These are phyloP conservation scores for Andrena marginata DNA, from an alignment of 2,888 invertebrate species.

Conservation along the genomic window DNA sequence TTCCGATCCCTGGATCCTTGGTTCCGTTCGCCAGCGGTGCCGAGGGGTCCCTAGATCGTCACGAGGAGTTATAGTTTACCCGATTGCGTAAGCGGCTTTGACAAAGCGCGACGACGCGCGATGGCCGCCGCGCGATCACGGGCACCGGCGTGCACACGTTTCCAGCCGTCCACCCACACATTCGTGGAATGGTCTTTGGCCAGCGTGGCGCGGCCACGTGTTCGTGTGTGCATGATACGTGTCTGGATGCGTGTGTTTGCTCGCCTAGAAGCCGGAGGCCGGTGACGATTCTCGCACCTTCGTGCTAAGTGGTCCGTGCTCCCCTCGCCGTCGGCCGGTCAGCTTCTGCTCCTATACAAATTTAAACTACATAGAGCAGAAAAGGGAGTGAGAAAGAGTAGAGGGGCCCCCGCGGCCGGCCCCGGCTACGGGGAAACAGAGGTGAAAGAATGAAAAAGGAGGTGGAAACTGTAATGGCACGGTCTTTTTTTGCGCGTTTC, in stretches of 20 bases:
- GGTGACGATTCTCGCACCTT: slow-evolving; percentile 85
- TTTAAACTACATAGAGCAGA: slow-evolving; percentile 80
- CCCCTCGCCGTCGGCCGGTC: slow-evolving; percentile 78
- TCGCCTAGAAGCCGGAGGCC: slow-evolving; percentile 83
- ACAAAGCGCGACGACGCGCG: slow-evolving; percentile 69
- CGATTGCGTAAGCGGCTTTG: slow-evolving; percentile 72
- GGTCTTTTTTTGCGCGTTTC: slow-evolving; percentile 63
- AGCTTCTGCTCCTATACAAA: slow-evolving; percentile 85
- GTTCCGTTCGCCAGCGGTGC: neutral
- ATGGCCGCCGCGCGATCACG: slow-evolving; percentile 53
- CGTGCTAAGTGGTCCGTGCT: slow-evolving; percentile 83
- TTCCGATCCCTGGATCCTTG: neutral
- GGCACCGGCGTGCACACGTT: slow-evolving; percentile 39
- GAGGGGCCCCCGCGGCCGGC: slow-evolving; percentile 19
- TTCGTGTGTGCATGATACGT: slow-evolving; percentile 19
- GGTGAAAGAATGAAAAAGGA: slow-evolving; percentile 20
- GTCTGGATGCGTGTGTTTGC: slow-evolving; percentile 71
- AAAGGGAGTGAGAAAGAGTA: slow-evolving; percentile 48
- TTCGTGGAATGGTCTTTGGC: slow-evolving; percentile 50
- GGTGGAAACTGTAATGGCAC: slow-evolving; percentile 70
- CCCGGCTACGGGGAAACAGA: slow-evolving; percentile 35
- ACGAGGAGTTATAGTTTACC: slow-evolving; percentile 65
- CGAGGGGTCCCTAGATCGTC: neutral
- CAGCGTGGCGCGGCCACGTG: slow-evolving; percentile 18
- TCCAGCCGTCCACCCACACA: slow-evolving; percentile 48